These are phyloP conservation scores for Mobula birostris DNA, from an alignment of 2,113 vertebrate species.

Conservation along the genomic window DNA sequence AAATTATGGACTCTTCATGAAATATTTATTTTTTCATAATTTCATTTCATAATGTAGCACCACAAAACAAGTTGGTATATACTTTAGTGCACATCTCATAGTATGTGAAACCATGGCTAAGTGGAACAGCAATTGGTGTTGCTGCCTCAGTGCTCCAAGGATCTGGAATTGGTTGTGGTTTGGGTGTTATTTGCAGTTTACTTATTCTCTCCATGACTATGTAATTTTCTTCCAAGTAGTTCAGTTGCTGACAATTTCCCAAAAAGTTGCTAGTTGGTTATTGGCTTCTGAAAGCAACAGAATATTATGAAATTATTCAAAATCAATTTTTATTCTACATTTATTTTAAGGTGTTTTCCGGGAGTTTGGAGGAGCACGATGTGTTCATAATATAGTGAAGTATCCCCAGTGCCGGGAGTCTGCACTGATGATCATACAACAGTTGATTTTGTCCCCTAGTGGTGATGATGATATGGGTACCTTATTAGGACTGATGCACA, in stretches of 20 bases:
- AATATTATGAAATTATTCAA: not conserved
- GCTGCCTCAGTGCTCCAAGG: too few relatives aligned
- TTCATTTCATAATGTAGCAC: not conserved
- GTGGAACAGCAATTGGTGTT: too few relatives aligned
- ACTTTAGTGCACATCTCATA: not conserved
- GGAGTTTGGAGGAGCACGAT: slow-evolving; percentile 90
- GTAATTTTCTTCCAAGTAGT: too few relatives aligned
- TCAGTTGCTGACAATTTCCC: too few relatives aligned
- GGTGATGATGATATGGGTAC: slow-evolving; percentile 99
- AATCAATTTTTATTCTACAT: not conserved
- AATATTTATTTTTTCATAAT: not conserved
- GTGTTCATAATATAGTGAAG: slow-evolving; percentile 93
- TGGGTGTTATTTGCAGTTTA: too few relatives aligned
- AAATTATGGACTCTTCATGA: not conserved
- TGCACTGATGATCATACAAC: slow-evolving; percentile 92
- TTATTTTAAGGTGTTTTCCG: slow-evolving; percentile 75
- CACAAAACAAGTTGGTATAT: not conserved
- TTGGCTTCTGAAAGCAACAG: not conserved
- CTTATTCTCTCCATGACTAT: too few relatives aligned
- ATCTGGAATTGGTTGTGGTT: too few relatives aligned
- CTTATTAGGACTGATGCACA: slow-evolving; percentile 92
- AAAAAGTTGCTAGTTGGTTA: not conserved
- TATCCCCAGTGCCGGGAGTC: slow-evolving; percentile 91
- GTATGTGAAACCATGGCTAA: not conserved
- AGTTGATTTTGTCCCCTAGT: slow-evolving; percentile 84